Evolutionary conservation across 2,797 vertebrate species (phyloP).

Genomic region (Pipistrellus nathusii): DNA sequence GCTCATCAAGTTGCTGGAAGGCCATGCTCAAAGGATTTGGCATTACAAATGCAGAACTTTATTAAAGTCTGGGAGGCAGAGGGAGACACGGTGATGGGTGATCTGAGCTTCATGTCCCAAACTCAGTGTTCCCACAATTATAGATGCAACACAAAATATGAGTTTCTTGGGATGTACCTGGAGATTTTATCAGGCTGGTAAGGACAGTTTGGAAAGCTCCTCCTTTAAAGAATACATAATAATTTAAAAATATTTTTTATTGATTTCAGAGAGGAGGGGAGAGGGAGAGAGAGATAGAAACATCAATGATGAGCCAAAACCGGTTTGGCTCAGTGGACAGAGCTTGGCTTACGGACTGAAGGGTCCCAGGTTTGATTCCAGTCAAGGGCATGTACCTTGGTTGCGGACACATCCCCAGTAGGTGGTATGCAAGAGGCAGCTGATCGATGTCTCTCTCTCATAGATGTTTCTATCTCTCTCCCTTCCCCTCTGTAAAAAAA

Average conservation of each 20-base stretch:
- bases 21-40: not conserved
- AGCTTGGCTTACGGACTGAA: too few relatives aligned
- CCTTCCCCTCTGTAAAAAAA: too few relatives aligned
- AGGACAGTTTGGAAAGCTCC: not conserved
- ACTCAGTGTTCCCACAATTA: constrained; percentile 45
- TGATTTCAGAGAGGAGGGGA: not conserved
- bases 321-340: too few relatives aligned
- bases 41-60: constrained; percentile 22
- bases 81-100: not conserved
- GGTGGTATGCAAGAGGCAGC: too few relatives aligned
- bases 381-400: too few relatives aligned
- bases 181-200: not conserved
- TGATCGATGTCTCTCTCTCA: too few relatives aligned
- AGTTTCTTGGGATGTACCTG: constrained; percentile 12
- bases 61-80: not conserved
- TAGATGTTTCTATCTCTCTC: too few relatives aligned
- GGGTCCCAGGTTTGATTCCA: too few relatives aligned
- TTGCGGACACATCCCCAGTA: too few relatives aligned
- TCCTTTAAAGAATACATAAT: not conserved
- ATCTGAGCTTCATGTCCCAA: constrained; percentile 43
- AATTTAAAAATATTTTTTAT: not conserved
- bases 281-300: not conserved
- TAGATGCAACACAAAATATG: not conserved
- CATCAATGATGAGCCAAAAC: not conserved
- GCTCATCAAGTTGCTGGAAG: constrained; percentile 31